phyloP scores from a whole-genome alignment of 2,113 vertebrate species.

The Neofelis nebulosa region DNA sequence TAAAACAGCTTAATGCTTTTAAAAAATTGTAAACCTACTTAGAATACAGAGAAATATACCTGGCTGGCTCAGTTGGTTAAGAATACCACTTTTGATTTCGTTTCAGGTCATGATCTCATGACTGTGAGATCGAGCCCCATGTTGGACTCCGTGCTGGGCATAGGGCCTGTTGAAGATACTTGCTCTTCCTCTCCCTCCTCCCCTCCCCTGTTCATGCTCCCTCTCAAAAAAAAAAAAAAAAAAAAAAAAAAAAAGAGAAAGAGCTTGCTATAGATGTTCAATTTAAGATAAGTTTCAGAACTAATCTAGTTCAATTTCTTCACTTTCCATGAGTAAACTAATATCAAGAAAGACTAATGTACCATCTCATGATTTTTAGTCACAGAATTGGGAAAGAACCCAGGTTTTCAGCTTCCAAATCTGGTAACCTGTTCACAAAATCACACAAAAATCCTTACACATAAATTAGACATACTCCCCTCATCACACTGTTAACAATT shows the following conservation, averaged over 20 bases:
- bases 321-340: conserved; percentile 4
- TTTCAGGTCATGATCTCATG: too few relatives aligned
- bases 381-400: background rate
- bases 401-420: background rate
- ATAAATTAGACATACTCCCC: background rate
- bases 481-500: background rate
- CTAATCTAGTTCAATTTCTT: background rate
- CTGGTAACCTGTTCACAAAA: background rate
- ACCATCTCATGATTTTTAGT: background rate
- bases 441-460: conserved; percentile 8
- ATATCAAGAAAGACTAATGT: background rate
- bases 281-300: conserved; percentile 21
- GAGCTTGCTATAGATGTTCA: background rate
- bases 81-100: too few relatives aligned
- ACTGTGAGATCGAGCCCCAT: too few relatives aligned
- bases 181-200: too few relatives aligned
- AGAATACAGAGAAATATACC: background rate
- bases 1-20: background rate
- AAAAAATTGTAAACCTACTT: background rate
- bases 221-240: too few relatives aligned
- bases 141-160: too few relatives aligned
- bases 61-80: too few relatives aligned
- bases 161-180: too few relatives aligned
- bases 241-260: background rate
- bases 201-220: too few relatives aligned